Evolutionary conservation across 2,888 invertebrate species (phyloP).

Genomic region (Apamea epomidion): DNA sequence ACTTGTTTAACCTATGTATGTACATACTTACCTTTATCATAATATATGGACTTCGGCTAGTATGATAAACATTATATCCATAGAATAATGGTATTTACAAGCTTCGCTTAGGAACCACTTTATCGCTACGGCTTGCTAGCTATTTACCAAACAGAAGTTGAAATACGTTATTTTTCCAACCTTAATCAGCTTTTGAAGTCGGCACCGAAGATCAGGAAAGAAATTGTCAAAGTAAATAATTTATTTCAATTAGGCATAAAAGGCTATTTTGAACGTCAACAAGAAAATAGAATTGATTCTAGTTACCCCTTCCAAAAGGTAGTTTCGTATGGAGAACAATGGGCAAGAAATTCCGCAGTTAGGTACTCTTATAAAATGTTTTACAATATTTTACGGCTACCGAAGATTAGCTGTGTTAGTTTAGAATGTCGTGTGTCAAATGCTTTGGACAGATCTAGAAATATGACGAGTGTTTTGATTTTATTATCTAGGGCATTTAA

Average conservation of each 20-base stretch:
- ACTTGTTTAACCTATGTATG: constrained; percentile 15
- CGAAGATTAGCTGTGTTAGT: neutral
- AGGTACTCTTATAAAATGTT: neutral
- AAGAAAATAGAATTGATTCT: neutral
- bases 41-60: neutral
- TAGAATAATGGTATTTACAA: neutral
- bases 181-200: neutral
- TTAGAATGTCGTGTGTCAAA: neutral
- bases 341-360: neutral
- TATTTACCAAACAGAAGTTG: neutral
- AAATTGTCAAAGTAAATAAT: neutral
- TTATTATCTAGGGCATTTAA: neutral
- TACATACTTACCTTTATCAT: constrained; percentile 8
- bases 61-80: neutral
- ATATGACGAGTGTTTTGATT: neutral
- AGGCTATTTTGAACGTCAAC: neutral
- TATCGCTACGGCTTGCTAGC: neutral
- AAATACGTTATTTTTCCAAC: neutral
- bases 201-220: neutral
- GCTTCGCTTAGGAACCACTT: neutral
- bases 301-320: neutral
- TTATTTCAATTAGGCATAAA: neutral
- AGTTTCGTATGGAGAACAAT: neutral
- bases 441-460: neutral
- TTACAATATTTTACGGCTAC: neutral